These are phyloP conservation scores for Oscheius sp. DNA, from an alignment of 2,888 invertebrate genomes.

Conservation along the genomic window DNA sequence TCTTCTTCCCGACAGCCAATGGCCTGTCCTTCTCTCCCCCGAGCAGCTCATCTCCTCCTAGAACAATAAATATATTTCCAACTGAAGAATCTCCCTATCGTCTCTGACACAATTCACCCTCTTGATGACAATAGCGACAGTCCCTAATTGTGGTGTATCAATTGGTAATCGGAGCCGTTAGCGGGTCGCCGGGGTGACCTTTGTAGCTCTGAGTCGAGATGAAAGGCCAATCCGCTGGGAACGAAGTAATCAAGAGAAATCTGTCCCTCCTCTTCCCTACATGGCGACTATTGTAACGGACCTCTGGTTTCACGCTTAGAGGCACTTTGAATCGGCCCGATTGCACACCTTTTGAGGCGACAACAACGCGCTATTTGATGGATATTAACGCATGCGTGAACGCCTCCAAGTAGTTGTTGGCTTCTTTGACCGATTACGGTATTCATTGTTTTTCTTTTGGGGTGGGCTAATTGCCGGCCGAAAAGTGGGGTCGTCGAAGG, in stretches of 20 bases:
- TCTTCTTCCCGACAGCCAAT: not conserved
- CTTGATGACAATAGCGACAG: constrained; percentile 7
- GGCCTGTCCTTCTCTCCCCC: not conserved
- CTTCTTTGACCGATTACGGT: too few species aligned
- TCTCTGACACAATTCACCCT: too few species aligned
- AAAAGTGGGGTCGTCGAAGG: too few species aligned
- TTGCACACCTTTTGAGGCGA: constrained; percentile 30
- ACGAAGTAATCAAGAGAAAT: not conserved
- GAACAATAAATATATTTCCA: not conserved
- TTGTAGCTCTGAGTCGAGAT: not conserved
- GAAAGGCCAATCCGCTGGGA: constrained; percentile 25
- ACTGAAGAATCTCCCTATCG: not conserved
- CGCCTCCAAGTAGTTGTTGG: too few species aligned
- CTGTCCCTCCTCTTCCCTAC: not conserved
- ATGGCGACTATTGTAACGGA: constrained; percentile 12
- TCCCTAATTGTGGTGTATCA: constrained; percentile 25
- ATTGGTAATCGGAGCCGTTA: constrained; percentile 19
- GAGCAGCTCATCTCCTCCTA: not conserved
- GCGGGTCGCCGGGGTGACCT: constrained; percentile 5
- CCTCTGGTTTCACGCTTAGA: constrained; percentile 26
- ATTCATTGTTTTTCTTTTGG: too few species aligned
- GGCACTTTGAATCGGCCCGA: constrained; percentile 23
- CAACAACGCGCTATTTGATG: constrained; percentile 33
- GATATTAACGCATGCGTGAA: constrained; percentile 31
- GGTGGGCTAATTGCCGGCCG: too few species aligned